Percentiles rank a stretch among this genome's conserved stretches.
phyloP scores from a whole-genome alignment of 2,888 invertebrate genomes.

The Platycheirus albimanus region DNA sequence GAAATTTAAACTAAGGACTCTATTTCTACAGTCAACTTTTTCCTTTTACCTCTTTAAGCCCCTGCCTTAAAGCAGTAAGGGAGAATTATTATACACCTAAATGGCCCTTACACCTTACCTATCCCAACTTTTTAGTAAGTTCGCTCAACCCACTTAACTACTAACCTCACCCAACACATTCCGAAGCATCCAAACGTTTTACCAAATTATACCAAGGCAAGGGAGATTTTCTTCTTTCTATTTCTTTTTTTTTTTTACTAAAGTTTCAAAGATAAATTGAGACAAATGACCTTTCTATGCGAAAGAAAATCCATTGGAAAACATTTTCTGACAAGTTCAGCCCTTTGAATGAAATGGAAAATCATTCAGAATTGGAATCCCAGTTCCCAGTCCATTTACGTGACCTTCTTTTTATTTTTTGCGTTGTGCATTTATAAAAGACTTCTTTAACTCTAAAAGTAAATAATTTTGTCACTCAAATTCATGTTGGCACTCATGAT shows the following conservation, averaged over 20 bases:
- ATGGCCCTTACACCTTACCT: no score
- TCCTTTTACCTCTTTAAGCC: no score
- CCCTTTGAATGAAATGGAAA: conserved; percentile 17
- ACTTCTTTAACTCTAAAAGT: conserved; percentile 1
- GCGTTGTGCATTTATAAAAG: no score
- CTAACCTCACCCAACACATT: no score
- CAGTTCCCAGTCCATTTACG: conserved; percentile 10
- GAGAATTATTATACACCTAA: no score
- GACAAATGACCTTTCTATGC: conserved; percentile 31
- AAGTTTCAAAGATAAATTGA: conserved; percentile 32
- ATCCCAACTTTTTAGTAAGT: no score
- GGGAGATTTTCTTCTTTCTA: no score
- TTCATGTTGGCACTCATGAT: neutral
- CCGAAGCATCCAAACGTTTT: neutral
- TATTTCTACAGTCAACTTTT: no score
- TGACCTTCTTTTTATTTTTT: conserved; percentile 12
- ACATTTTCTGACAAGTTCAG: conserved; percentile 18
- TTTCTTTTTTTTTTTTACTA: neutral
- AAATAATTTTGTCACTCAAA: conserved; percentile 10
- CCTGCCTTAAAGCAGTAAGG: no score
- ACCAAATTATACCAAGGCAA: neutral
- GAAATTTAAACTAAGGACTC: no score
- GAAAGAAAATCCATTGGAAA: conserved; percentile 20
- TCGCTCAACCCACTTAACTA: no score
- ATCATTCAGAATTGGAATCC: conserved; percentile 17